These are phyloP conservation scores for Poeciliopsis infans DNA, from an alignment of 2,797 vertebrate genomes.

Conservation along the genomic window DNA sequence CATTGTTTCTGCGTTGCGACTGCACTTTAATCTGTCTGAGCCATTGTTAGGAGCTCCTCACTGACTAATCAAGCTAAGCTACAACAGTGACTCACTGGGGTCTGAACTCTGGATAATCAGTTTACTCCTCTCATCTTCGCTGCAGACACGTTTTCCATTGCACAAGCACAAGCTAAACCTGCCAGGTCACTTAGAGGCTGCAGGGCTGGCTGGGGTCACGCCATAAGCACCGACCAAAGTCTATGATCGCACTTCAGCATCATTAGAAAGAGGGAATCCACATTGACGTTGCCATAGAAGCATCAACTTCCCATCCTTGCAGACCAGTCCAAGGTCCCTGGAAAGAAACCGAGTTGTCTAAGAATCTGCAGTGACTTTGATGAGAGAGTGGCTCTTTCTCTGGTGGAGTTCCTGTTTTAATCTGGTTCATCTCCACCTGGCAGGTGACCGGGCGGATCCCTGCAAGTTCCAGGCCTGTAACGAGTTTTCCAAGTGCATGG, in stretches of 20 bases:
- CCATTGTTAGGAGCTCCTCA: conserved; percentile 55
- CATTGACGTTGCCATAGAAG: neutral
- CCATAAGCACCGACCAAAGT: neutral
- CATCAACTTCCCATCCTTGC: neutral
- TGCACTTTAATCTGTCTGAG: conserved; percentile 72
- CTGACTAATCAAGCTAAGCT: conserved; percentile 48
- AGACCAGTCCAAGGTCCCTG: neutral
- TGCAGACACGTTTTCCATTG: conserved; percentile 34
- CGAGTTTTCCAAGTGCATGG: conserved; percentile 88
- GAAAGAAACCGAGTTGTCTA: neutral
- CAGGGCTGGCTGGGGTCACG: neutral
- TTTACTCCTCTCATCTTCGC: conserved; percentile 24
- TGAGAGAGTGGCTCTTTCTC: neutral
- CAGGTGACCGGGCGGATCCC: conserved; percentile 90
- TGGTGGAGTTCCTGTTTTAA: neutral
- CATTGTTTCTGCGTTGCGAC: conserved; percentile 35
- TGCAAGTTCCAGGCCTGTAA: conserved; percentile 98
- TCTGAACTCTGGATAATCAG: conserved; percentile 49
- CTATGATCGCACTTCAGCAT: neutral
- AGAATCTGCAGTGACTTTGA: neutral
- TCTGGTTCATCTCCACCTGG: neutral
- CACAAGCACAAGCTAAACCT: conserved; percentile 23
- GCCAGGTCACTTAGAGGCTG: neutral
- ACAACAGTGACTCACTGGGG: conserved; percentile 46
- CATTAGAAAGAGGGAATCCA: neutral